Evolutionary conservation across 2,797 vertebrate genomes (phyloP).

Genomic region (Fratercula arctica): DNA sequence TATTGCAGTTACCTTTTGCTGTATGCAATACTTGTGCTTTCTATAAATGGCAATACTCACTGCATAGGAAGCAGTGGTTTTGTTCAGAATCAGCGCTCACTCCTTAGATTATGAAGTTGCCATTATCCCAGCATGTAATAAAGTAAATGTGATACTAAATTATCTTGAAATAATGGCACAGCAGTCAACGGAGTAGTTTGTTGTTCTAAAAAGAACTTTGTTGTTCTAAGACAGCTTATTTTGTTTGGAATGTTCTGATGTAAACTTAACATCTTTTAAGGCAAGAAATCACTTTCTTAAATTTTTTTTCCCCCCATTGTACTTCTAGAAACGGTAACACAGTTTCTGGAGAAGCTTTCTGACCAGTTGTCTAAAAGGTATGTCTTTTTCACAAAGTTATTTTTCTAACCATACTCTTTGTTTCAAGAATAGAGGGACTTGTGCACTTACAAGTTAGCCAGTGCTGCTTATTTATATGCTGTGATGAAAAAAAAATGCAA

Average conservation of each 20-base stretch:
- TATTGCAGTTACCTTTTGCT: background rate
- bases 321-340: conserved; percentile 89
- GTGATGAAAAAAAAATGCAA: background rate
- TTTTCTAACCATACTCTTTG: background rate
- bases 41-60: background rate
- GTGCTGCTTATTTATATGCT: background rate
- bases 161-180: background rate
- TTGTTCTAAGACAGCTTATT: background rate
- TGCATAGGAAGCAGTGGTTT: background rate
- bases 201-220: background rate
- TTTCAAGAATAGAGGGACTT: background rate
- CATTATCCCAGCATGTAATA: background rate
- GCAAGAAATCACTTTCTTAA: background rate
- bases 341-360: conserved; percentile 91
- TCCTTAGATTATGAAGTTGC: background rate
- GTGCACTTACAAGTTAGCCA: background rate
- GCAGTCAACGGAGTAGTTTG: background rate
- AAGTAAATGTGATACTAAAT: background rate
- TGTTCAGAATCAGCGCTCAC: background rate
- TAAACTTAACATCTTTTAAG: background rate
- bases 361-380: conserved; percentile 91
- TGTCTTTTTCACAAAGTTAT: background rate
- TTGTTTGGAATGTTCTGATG: background rate
- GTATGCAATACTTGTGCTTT: background rate
- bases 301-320: background rate